Conservation (phyloP, 2,888 invertebrate genomes). For the Eupithecia exiguata region DNA sequence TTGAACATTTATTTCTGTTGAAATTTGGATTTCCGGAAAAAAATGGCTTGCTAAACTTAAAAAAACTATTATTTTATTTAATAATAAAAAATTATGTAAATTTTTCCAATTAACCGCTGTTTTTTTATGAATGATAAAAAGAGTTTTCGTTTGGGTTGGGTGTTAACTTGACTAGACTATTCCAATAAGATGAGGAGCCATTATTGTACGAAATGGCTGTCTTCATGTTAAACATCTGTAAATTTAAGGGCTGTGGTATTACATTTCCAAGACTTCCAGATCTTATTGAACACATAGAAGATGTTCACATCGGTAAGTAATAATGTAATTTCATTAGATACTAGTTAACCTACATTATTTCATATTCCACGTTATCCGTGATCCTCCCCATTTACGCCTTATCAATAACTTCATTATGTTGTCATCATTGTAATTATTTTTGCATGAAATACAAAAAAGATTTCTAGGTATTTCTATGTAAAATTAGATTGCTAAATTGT, state of each 20-base stretch:
- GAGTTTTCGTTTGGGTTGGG: constrained; percentile 48
- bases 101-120: not conserved
- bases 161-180: constrained; percentile 74
- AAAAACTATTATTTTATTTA: not conserved
- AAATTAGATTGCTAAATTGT: constrained; percentile 27
- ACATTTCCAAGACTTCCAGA: constrained; percentile 91
- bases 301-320: constrained; percentile 92
- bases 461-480: not conserved
- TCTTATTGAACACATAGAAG: constrained; percentile 94
- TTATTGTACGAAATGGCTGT: constrained; percentile 88
- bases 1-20: constrained; percentile 52
- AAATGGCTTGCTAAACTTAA: not conserved
- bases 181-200: constrained; percentile 58
- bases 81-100: not conserved
- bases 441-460: constrained; percentile 55
- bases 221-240: constrained; percentile 95
- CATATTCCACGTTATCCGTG: constrained; percentile 55
- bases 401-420: constrained; percentile 72
- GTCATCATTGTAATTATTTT: constrained; percentile 72
- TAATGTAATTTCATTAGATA: constrained; percentile 32
- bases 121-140: not conserved
- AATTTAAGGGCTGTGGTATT: constrained; percentile 93
- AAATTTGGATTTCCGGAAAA: not conserved
- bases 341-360: constrained; percentile 11
- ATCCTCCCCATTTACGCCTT: constrained; percentile 73